A percentile compares a stretch with the other conserved stretches of the same genome.
These are phyloP conservation scores for Sparus aurata DNA, from an alignment of 2,797 vertebrate species.

Conservation along the genomic window DNA sequence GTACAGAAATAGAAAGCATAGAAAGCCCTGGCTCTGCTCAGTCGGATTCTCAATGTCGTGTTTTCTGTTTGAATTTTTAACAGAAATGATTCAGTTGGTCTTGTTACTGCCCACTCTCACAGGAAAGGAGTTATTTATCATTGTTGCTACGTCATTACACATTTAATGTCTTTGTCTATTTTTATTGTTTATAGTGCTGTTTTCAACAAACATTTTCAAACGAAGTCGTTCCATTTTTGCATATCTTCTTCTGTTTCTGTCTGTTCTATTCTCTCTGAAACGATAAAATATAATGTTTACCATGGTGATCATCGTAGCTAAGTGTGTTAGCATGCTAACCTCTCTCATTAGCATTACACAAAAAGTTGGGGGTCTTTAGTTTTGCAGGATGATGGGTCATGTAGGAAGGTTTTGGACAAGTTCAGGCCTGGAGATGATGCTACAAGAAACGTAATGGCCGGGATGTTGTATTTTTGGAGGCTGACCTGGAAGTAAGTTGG, in stretches of 20 bases:
- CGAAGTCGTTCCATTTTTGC: not conserved
- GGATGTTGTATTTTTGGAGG: too few relatives aligned
- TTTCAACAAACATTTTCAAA: not conserved
- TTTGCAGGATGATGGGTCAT: not conserved
- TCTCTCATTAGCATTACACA: not conserved
- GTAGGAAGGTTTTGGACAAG: not conserved
- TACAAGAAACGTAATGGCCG: too few relatives aligned
- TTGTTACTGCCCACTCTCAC: not conserved
- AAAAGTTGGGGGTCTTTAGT: not conserved
- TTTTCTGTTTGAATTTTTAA: slow-evolving; percentile 6
- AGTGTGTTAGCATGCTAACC: not conserved
- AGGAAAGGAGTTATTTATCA: not conserved
- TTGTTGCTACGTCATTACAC: not conserved
- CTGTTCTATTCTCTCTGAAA: not conserved
- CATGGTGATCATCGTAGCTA: not conserved
- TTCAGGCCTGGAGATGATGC: not conserved
- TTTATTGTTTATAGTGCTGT: not conserved
- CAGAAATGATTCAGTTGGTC: not conserved
- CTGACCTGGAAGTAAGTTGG: too few relatives aligned
- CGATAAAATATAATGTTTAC: not conserved
- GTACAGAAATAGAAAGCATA: slow-evolving; percentile 20
- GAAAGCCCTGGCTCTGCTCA: slow-evolving; percentile 3
- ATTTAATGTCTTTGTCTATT: not conserved
- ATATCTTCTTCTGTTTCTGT: not conserved
- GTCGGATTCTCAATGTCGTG: slow-evolving; percentile 3